These are phyloP conservation scores for Pelochelys cantorii DNA, from an alignment of 2,797 vertebrate species.

Conservation along the genomic window DNA sequence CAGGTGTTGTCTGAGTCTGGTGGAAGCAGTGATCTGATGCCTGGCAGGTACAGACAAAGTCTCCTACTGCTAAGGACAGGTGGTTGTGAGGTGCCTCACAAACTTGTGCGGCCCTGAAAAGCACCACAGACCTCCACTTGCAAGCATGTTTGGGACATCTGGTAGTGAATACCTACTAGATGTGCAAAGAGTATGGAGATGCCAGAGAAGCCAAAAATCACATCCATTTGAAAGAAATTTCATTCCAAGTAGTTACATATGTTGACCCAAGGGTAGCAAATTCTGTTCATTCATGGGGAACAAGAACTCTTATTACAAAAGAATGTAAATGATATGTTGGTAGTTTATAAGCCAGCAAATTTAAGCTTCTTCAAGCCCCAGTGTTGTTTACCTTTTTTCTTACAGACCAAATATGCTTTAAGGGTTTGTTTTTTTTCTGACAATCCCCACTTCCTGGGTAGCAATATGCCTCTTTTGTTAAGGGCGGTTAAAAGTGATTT, in stretches of 20 bases:
- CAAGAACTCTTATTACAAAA: not conserved
- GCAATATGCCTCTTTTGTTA: not conserved
- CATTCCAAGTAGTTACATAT: not conserved
- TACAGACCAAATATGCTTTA: not conserved
- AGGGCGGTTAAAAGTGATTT: not conserved
- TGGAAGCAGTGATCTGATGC: too few species aligned
- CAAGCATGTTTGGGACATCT: not conserved
- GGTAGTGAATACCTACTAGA: not conserved
- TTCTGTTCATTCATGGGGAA: not conserved
- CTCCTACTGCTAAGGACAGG: too few species aligned
- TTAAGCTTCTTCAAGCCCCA: not conserved
- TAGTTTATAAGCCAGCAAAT: not conserved
- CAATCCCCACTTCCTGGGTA: not conserved
- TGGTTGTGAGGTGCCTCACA: too few species aligned
- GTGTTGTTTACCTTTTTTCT: not conserved
- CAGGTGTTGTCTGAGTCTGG: too few species aligned
- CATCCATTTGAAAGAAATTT: not conserved
- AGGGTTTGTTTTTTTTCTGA: not conserved
- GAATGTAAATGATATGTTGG: not conserved
- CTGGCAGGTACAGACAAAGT: too few species aligned
- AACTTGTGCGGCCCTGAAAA: too few species aligned
- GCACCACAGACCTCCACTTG: not conserved
- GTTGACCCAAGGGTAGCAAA: not conserved
- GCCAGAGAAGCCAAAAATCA: not conserved
- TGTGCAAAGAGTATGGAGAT: not conserved